These are phyloP conservation scores for Taenaris catops DNA, from an alignment of 2,888 invertebrate species.

Conservation along the genomic window DNA sequence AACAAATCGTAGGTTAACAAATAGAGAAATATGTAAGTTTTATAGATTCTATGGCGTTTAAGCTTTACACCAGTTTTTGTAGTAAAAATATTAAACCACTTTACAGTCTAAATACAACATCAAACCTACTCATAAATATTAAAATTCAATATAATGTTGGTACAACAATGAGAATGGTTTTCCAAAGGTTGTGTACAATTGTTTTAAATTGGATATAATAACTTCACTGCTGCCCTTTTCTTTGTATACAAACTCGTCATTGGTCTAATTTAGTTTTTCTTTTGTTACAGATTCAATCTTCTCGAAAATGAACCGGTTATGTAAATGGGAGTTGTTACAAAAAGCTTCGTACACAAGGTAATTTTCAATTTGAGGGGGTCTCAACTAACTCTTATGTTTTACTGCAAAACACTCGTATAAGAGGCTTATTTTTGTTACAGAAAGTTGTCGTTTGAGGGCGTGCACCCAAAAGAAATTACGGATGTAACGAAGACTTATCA, in stretches of 20 bases:
- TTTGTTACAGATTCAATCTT: constrained; percentile 56
- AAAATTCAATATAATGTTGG: too few species aligned
- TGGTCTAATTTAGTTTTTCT: constrained; percentile 26
- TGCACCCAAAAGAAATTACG: constrained; percentile 36
- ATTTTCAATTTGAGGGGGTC: constrained; percentile 28
- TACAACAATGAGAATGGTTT: too few species aligned
- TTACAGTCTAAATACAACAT: too few species aligned
- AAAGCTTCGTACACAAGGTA: constrained; percentile 48
- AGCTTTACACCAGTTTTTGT: too few species aligned
- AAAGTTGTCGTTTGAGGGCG: constrained; percentile 48
- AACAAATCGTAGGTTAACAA: too few species aligned
- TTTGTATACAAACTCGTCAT: neutral
- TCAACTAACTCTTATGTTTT: constrained; percentile 13
- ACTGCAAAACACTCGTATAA: constrained; percentile 30
- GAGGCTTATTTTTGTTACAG: constrained; percentile 48
- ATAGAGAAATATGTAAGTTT: too few species aligned
- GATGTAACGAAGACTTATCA: constrained; percentile 38
- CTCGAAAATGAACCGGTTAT: constrained; percentile 51
- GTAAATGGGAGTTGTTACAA: constrained; percentile 49
- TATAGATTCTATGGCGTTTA: too few species aligned
- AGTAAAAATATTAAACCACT: too few species aligned
- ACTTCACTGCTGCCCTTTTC: too few species aligned
- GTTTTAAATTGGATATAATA: too few species aligned
- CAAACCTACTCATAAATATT: too few species aligned
- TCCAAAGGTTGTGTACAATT: too few species aligned